Evolutionary conservation across 2,113 vertebrate species (phyloP), one percentile per base, ranked within the genome.

Genomic region (Antechinus flavipes): DNA sequence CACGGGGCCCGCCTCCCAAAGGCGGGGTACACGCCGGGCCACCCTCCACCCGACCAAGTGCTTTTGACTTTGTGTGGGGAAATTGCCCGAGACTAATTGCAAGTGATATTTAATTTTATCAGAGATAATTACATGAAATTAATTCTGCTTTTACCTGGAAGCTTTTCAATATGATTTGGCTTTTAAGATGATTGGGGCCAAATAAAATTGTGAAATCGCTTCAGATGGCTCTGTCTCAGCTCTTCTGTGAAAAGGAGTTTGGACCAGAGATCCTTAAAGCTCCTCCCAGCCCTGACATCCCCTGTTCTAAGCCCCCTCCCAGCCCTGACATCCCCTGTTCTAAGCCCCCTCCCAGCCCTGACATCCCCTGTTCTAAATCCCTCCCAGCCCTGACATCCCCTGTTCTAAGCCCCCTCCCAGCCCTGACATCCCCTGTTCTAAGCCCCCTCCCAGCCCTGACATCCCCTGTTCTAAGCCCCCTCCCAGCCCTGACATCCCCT

Each of bases 11-110:
- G 94, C 92, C 94, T 58, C 50, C 35, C 35, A 26, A 61, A 84
- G n/a, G 3, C 95, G 93, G 56, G 24, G 91, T 93, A 50, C 2
- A 92, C 93, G 0, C 0, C 24, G 30, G 56, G 84, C 0, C 3
- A 30, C 25, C 0, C 84, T 90, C 94, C 54, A 93, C 94, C 95
- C 0, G 55, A 46, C 53, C 54, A 26, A 55, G 47, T 11, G 7
- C 95, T 93, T 91, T 0, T 19, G 54, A 93, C 89, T 97, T 97
- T 90, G 16, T 0, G 24, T 22, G 91, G 89, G 94, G 92, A 96
- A 93, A 96, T 68, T 93, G 92, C 91, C 92, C 96, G 95, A 96
- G 97, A 95, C 91, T 96, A 93, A 97, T 93, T 97, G 95, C 97
- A 97, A 58, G 93, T 94, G 96, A 97, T 95, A 97, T 76, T 96